Evolutionary conservation across 2,797 vertebrate genomes (phyloP).

Genomic region (Syncerus caffer): DNA sequence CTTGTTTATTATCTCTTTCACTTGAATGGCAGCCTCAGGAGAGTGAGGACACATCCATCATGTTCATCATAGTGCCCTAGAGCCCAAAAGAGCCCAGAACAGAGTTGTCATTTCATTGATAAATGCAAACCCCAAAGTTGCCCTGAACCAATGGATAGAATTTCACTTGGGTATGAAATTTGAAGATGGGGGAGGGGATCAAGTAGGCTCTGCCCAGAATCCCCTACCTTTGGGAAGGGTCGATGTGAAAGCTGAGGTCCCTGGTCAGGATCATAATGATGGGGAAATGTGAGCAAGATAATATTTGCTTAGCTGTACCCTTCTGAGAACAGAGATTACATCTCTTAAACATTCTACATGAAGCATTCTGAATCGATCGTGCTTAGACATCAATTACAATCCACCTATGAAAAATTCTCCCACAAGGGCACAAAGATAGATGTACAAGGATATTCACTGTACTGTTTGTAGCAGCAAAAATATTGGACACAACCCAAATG

Average conservation of each 20-base stretch:
- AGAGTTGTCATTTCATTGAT: not conserved
- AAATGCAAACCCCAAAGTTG: not conserved
- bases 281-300: not conserved
- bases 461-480: not conserved
- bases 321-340: not conserved
- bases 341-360: not conserved
- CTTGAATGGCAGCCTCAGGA: not conserved
- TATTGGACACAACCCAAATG: not conserved
- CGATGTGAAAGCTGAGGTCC: not conserved
- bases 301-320: not conserved
- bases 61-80: not conserved
- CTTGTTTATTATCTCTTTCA: not conserved
- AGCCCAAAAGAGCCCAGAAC: not conserved
- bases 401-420: constrained; percentile 14
- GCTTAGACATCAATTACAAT: constrained; percentile 17
- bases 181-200: not conserved
- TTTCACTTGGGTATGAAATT: not conserved
- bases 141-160: not conserved
- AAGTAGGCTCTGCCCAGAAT: not conserved
- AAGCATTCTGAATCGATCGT: not conserved
- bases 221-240: not conserved
- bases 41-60: not conserved
- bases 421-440: constrained; percentile 31
- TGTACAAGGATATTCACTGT: not conserved
- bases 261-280: not conserved